These are phyloP conservation scores for Cryptotis parvus DNA, from an alignment of 2,113 vertebrate species.

Conservation along the genomic window DNA sequence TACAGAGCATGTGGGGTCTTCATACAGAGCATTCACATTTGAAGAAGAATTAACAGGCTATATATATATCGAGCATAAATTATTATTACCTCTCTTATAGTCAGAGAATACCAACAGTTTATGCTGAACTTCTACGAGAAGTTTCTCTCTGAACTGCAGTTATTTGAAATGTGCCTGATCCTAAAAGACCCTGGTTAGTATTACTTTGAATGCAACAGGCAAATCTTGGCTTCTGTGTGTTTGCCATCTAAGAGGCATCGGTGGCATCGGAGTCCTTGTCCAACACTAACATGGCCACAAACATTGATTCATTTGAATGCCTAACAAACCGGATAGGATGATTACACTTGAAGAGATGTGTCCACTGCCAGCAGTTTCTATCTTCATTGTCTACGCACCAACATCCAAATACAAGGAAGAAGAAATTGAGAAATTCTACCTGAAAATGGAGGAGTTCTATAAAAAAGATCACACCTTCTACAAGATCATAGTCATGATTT, in stretches of 20 bases:
- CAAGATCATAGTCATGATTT: too few relatives aligned
- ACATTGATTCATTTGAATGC: too few relatives aligned
- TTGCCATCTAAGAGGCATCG: constrained; percentile 88
- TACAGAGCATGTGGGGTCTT: constrained; percentile 26
- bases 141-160: constrained; percentile 66
- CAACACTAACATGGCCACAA: too few relatives aligned
- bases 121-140: constrained; percentile 53
- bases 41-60: constrained; percentile 54
- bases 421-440: too few relatives aligned
- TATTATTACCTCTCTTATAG: constrained; percentile 70
- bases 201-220: constrained; percentile 85
- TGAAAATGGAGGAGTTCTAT: too few relatives aligned
- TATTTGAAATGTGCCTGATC: constrained; percentile 81
- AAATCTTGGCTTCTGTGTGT: constrained; percentile 83
- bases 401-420: too few relatives aligned
- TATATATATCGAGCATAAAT: constrained; percentile 61
- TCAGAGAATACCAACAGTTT: constrained; percentile 63
- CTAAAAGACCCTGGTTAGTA: constrained; percentile 76
- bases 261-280: too few relatives aligned
- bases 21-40: constrained; percentile 52
- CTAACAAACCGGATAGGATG: too few relatives aligned
- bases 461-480: too few relatives aligned
- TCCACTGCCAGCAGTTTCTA: too few relatives aligned
- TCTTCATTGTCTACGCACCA: too few relatives aligned
- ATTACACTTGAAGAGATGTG: too few relatives aligned